Evolutionary conservation across 2,113 vertebrate species (phyloP), one percentile per base, ranked within the genome.

Genomic region (Myotis davidii): DNA sequence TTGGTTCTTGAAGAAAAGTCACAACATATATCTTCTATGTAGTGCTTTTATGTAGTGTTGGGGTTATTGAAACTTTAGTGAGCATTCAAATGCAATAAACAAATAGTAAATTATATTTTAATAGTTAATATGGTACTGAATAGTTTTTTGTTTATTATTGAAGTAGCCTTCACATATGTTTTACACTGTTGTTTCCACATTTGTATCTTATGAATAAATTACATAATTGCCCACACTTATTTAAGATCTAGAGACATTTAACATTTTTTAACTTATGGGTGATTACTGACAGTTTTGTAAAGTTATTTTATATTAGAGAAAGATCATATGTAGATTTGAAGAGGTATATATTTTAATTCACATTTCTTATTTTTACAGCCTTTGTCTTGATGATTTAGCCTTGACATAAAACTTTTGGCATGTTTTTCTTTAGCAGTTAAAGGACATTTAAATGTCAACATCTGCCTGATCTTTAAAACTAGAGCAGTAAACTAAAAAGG

Each of bases 251-350:
- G 21, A 69, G 59, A 64, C 48, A 76, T 73, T 88, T 86, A 90
- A 59, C 48, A 9, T 27, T 77, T 94, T 61, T 64, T 23, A 83
- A 72, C 20, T 34, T 39, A 29, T 17, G 23, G 69, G 39, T 2
- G 3, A 84, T 72, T 52, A 39, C 17, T 59, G 86, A 2, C 9
- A 39, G 59, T 91, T 91, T 39, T 91, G 10, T 50, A 17, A 90
- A 56, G 59, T 67, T 91, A 85, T 42, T 95, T 92, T 87, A 67
- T 77, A 50, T 25, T 34, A 82, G 61, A 81, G 52, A 56, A 93
- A 70, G 10, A 25, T 50, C 65, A 45, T 14, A 59, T 29, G 54
- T 39, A 70, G 48, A 0, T 34, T 76, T 82, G 50, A 74, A 67
- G 37, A 76, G 18, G 4, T 42, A 32, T 3, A 4, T 69, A 85